Conservation (phyloP, 1,140 invertebrate genomes). For the honey bee (Apis mellifera) region Amel_HAv3.1 CM009941.2:16204001-16204500, state of each 20-base stretch:
- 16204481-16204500: too few relatives aligned
- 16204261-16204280: slow-evolving; percentile 3
- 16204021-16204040: slow-evolving; percentile 50
- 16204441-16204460: neutral
- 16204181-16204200: slow-evolving; percentile 85
- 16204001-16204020: neutral
- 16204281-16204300: neutral
- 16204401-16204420: slow-evolving; percentile 91
- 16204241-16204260: neutral
- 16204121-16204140: slow-evolving; percentile 83
- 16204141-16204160: slow-evolving; percentile 85
- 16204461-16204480: too few relatives aligned
- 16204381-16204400: slow-evolving; percentile 90
- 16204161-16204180: slow-evolving; percentile 85
- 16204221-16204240: neutral
- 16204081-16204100: slow-evolving; percentile 79
- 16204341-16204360: slow-evolving; percentile 90
- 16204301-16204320: slow-evolving; percentile 89
- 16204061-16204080: slow-evolving; percentile 55
- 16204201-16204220: slow-evolving; percentile 81
- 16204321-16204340: slow-evolving; percentile 88
- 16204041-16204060: slow-evolving; percentile 44
- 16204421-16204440: slow-evolving; percentile 94
- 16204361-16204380: slow-evolving; percentile 88
- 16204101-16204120: slow-evolving; percentile 82